A percentile compares a stretch with the other conserved stretches of the same genome.
Evolutionary conservation across 2,888 invertebrate species (phyloP).

Genomic region (Siphlonurus alternatus): DNA sequence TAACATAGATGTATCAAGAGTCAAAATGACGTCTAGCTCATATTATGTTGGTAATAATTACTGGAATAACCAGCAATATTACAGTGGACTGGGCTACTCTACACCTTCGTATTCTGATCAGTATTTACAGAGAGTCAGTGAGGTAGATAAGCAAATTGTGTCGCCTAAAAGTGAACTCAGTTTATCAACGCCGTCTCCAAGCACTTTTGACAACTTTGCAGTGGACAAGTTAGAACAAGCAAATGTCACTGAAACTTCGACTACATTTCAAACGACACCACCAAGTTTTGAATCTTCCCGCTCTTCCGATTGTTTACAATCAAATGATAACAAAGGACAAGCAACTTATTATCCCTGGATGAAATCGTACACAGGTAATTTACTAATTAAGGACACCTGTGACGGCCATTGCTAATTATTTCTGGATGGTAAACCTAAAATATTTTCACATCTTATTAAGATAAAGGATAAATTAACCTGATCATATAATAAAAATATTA

Average conservation of each 20-base stretch:
- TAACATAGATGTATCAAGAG: neutral
- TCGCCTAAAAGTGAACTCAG: neutral
- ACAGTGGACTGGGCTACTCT: neutral
- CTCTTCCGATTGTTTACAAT: constrained; percentile 5
- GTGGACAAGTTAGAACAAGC: neutral
- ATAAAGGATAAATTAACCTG: too few relatives aligned
- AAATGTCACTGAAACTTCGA: neutral
- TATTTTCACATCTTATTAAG: too few relatives aligned
- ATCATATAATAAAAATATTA: too few relatives aligned
- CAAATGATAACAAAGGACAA: neutral
- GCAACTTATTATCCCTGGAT: constrained; percentile 15
- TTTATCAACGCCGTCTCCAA: neutral
- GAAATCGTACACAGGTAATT: constrained; percentile 15
- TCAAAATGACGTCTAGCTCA: neutral
- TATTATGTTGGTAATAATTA: neutral
- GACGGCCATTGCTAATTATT: neutral
- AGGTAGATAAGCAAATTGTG: neutral
- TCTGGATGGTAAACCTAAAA: too few relatives aligned
- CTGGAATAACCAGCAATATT: neutral
- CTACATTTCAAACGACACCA: neutral
- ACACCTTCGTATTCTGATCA: too few relatives aligned
- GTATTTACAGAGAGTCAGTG: too few relatives aligned
- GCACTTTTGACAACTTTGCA: neutral
- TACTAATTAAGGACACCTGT: neutral
- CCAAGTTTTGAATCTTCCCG: neutral